These are phyloP conservation scores for Caenorhabditis virilis DNA, from an alignment of 2,888 invertebrate species.

Conservation along the genomic window DNA sequence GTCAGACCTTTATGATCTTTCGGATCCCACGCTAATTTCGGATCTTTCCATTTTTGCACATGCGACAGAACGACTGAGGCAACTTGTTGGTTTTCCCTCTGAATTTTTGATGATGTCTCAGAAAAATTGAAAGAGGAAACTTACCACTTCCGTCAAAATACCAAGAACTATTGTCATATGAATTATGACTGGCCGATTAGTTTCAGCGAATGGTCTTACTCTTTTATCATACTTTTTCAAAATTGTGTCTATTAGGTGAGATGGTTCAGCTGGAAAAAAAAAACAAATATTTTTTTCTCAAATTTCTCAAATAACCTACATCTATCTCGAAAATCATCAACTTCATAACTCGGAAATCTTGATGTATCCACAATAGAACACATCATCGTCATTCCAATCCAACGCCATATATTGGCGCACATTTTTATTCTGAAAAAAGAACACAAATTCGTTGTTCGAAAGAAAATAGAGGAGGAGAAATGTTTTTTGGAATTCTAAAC, in stretches of 20 bases:
- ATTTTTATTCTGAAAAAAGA: too few species aligned
- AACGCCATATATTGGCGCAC: too few species aligned
- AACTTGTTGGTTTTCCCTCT: slow-evolving; percentile 66
- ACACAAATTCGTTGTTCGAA: too few species aligned
- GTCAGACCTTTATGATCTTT: slow-evolving; percentile 50
- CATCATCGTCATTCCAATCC: too few species aligned
- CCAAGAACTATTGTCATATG: slow-evolving; percentile 66
- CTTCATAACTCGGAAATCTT: too few species aligned
- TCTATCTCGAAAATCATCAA: too few species aligned
- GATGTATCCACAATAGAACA: too few species aligned
- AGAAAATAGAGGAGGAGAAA: too few species aligned
- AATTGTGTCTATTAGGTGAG: slow-evolving; percentile 36
- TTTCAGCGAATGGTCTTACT: slow-evolving; percentile 57
- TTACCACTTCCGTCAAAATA: slow-evolving; percentile 64
- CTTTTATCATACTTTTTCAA: slow-evolving; percentile 58
- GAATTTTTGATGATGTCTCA: slow-evolving; percentile 19
- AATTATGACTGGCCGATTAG: slow-evolving; percentile 54
- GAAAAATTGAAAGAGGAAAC: not conserved
- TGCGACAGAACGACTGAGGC: slow-evolving; percentile 66
- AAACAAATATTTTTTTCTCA: not conserved
- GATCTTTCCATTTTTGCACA: slow-evolving; percentile 62
- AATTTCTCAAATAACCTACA: too few species aligned
- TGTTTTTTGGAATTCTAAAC: too few species aligned
- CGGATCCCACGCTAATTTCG: slow-evolving; percentile 59
- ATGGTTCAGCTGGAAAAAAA: slow-evolving; percentile 25